Conservation (phyloP, 2,888 invertebrate genomes). For the Polia nebulosa region DNA sequence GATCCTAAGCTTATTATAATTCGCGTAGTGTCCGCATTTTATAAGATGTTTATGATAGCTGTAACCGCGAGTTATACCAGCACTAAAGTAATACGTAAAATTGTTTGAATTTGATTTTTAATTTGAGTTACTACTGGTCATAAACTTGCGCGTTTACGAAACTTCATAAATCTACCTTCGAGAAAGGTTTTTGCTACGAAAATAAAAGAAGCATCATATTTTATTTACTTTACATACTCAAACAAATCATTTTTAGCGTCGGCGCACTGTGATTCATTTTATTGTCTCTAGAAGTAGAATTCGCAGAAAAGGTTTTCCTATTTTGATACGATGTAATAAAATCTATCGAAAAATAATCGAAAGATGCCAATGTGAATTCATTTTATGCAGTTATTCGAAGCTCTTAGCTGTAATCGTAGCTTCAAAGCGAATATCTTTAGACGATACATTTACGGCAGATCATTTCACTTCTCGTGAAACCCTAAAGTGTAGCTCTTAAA, state of each 20-base stretch:
- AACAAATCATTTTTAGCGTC: background rate
- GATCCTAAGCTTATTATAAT: slow-evolving; percentile 81
- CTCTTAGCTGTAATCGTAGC: slow-evolving; percentile 76
- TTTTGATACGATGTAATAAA: slow-evolving; percentile 59
- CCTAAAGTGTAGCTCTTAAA: slow-evolving; percentile 71
- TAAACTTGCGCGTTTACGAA: slow-evolving; percentile 19
- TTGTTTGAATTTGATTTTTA: slow-evolving; percentile 38
- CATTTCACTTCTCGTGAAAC: slow-evolving; percentile 82
- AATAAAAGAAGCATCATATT: background rate
- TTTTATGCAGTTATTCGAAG: slow-evolving; percentile 76
- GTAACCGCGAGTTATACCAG: slow-evolving; percentile 75
- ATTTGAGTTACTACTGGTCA: slow-evolving; percentile 22
- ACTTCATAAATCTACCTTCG: slow-evolving; percentile 10
- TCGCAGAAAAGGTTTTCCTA: slow-evolving; percentile 42
- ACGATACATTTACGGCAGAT: slow-evolving; percentile 83
- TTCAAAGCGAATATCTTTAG: slow-evolving; percentile 82
- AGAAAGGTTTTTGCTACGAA: background rate
- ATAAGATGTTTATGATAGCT: slow-evolving; percentile 76
- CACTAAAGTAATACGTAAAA: slow-evolving; percentile 60
- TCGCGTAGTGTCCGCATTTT: slow-evolving; percentile 77
- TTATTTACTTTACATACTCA: background rate
- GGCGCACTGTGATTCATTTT: background rate
- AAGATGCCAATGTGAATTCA: slow-evolving; percentile 73
- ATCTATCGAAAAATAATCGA: slow-evolving; percentile 68
- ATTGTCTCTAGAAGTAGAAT: slow-evolving; percentile 11